A percentile compares a stretch with the other conserved stretches of the same genome.
Conservation (phyloP, 1,140 invertebrate species). For the Philaenus spumarius region DNA sequence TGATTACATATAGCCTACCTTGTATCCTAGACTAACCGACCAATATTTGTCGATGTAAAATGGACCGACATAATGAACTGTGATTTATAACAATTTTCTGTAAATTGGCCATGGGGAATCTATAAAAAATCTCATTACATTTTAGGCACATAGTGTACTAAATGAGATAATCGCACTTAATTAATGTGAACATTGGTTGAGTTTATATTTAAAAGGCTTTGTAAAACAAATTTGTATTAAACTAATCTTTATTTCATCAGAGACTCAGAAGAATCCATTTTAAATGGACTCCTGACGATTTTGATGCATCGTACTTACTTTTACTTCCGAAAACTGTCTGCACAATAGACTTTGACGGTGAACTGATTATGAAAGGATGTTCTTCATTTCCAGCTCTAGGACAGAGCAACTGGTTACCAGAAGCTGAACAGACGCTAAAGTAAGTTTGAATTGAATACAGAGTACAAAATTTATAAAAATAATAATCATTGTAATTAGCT, state of each 20-base stretch:
- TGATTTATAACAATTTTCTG: not conserved
- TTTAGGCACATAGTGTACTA: not conserved
- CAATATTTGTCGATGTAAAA: too few species aligned
- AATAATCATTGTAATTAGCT: too few species aligned
- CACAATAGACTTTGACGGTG: slow-evolving; percentile 24
- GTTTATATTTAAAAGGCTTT: too few species aligned
- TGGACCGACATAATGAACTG: too few species aligned
- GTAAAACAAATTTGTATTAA: not conserved
- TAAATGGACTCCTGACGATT: slow-evolving; percentile 12
- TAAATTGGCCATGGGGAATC: not conserved
- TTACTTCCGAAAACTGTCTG: slow-evolving; percentile 14
- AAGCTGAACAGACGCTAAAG: slow-evolving; percentile 18
- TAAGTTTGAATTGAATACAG: slow-evolving; percentile 7
- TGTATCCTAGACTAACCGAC: too few species aligned
- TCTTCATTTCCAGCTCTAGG: not conserved
- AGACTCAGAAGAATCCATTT: slow-evolving; percentile 13
- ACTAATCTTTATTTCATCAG: slow-evolving; percentile 10
- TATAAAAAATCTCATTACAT: not conserved
- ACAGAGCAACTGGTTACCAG: slow-evolving; percentile 18
- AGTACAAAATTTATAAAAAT: too few species aligned
- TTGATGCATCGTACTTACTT: slow-evolving; percentile 2
- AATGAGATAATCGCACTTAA: not conserved
- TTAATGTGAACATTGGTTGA: not conserved
- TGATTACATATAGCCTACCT: too few species aligned
- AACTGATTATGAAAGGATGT: slow-evolving; percentile 20